Percentiles rank a stretch among this genome's conserved stretches.
These are phyloP conservation scores for Drosophila ohnishii DNA, from an alignment of 1,140 invertebrate genomes.

Conservation along the genomic window DNA sequence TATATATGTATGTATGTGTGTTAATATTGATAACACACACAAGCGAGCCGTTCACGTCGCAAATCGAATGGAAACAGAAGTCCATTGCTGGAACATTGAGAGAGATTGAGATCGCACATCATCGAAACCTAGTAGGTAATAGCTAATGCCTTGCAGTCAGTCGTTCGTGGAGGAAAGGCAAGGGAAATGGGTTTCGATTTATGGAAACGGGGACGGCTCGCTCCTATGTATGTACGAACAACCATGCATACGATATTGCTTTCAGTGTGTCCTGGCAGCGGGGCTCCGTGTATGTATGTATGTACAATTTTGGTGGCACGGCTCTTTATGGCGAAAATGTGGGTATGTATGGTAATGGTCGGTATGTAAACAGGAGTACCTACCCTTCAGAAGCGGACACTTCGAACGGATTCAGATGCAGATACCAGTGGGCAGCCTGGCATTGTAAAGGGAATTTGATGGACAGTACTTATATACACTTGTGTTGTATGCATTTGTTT, in stretches of 20 bases:
- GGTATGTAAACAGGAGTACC: conserved; percentile 27
- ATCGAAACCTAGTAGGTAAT: conserved; percentile 30
- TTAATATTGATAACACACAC: conserved; percentile 20
- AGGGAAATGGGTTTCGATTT: conserved; percentile 13
- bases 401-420: conserved; percentile 34
- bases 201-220: conserved; percentile 14
- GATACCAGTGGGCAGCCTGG: background rate
- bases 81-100: conserved; percentile 5
- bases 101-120: conserved; percentile 7
- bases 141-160: conserved; percentile 4
- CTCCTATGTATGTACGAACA: conserved; percentile 20
- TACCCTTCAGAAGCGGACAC: conserved; percentile 43
- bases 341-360: conserved; percentile 14
- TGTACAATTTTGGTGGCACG: conserved; percentile 48
- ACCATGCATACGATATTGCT: conserved; percentile 53
- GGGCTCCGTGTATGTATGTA: conserved; percentile 27
- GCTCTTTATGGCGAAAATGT: conserved; percentile 5
- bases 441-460: conserved; percentile 30
- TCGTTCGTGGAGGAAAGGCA: background rate
- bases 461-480: conserved; percentile 21
- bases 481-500: conserved; percentile 17
- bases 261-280: conserved; percentile 42
- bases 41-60: conserved; percentile 21
- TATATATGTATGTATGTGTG: conserved; percentile 3
- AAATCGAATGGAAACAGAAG: conserved; percentile 15